phyloP scores from a whole-genome alignment of 2,888 invertebrate genomes.

The Harmothoe impar region DNA sequence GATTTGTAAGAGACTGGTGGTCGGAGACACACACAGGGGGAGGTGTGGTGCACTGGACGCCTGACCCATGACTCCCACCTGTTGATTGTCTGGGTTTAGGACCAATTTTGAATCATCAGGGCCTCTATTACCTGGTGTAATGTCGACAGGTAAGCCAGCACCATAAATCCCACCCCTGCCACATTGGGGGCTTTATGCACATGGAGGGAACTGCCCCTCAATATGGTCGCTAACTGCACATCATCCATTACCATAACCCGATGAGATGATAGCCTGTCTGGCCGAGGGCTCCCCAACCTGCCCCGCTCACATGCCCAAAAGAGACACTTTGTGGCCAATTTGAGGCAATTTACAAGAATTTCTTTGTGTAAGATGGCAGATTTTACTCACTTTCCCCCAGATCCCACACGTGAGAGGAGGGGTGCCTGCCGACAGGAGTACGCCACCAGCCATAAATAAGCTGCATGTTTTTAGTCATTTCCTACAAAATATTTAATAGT shows the following conservation, averaged over 20 bases:
- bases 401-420: conserved; percentile 25
- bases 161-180: not conserved
- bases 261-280: not conserved
- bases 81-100: not conserved
- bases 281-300: not conserved
- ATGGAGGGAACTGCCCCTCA: not conserved
- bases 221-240: not conserved
- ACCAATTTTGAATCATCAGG: conserved; percentile 45
- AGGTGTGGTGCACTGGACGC: not conserved
- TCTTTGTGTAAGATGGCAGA: conserved; percentile 19
- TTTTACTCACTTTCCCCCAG: not conserved
- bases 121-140: not conserved
- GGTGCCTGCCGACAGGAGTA: not conserved
- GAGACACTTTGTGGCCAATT: not conserved
- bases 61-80: conserved; percentile 21
- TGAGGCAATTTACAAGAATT: not conserved
- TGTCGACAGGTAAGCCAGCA: not conserved
- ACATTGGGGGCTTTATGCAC: conserved; percentile 14
- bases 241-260: not conserved
- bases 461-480: too few species aligned
- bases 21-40: not conserved
- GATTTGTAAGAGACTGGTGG: not conserved
- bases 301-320: not conserved
- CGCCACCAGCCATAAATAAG: too few species aligned
- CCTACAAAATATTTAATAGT: too few species aligned